Conservation (phyloP, 2,113 vertebrate genomes). For the Calidris pugnax region DNA sequence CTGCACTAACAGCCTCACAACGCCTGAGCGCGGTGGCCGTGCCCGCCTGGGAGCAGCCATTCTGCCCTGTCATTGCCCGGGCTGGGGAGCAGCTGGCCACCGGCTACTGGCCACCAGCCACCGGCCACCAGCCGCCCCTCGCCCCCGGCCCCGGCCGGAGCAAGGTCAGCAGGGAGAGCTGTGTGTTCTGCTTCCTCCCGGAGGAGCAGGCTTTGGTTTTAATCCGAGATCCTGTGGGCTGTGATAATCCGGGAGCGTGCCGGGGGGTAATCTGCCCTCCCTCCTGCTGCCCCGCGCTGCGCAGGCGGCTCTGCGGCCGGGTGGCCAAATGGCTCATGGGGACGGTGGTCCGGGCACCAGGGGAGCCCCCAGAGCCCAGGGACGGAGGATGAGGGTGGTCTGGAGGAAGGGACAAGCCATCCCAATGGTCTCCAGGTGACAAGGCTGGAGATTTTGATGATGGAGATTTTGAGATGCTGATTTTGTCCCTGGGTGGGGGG, state of each 20-base stretch:
- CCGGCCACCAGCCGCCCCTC: not conserved
- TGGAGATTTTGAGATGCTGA: too few species aligned
- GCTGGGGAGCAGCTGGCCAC: not conserved
- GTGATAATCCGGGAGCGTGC: not conserved
- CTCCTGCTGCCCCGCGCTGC: not conserved
- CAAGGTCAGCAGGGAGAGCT: not conserved
- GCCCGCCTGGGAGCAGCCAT: not conserved
- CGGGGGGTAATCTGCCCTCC: not conserved
- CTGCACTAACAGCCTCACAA: not conserved
- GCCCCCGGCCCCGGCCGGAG: not conserved
- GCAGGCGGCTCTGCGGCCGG: accelerated
- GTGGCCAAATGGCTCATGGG: not conserved
- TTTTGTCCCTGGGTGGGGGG: not conserved
- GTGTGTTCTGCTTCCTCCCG: not conserved
- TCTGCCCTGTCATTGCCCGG: not conserved
- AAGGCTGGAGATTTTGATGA: too few species aligned
- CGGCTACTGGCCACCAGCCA: too few species aligned
- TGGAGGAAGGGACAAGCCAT: not conserved
- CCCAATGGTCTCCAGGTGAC: not conserved
- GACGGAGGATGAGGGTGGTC: not conserved
- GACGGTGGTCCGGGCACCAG: not conserved
- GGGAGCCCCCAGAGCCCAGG: not conserved
- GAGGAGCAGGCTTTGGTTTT: not conserved
- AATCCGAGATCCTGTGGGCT: not conserved
- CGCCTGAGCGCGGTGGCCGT: not conserved